Evolutionary conservation across 2,888 invertebrate species (phyloP).

Genomic region (Amphimallon solstitiale): DNA sequence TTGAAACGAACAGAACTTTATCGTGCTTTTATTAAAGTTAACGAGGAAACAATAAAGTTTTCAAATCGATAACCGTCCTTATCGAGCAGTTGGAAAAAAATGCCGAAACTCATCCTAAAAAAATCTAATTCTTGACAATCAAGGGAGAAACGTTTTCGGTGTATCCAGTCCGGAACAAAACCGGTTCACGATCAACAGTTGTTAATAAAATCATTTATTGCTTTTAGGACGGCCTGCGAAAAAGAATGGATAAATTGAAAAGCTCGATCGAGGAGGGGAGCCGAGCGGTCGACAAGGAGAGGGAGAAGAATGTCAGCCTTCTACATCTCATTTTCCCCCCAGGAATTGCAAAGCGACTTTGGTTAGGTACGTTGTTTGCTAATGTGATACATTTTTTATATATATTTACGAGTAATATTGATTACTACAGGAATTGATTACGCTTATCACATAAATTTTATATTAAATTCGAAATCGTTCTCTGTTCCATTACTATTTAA

Average conservation of each 20-base stretch:
- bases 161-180: neutral
- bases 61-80: neutral
- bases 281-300: constrained; percentile 89
- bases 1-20: too few species aligned
- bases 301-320: constrained; percentile 94
- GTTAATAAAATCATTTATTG: constrained; percentile 38
- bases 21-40: neutral
- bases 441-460: too few species aligned
- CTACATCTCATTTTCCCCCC: constrained; percentile 95
- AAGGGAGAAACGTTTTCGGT: constrained; percentile 15
- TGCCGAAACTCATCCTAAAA: neutral
- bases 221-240: constrained; percentile 82
- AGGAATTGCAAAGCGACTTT: constrained; percentile 91
- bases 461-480: too few species aligned
- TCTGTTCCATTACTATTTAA: too few species aligned
- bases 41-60: neutral
- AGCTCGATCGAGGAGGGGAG: constrained; percentile 94
- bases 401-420: neutral
- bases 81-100: neutral
- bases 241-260: constrained; percentile 94
- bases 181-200: constrained; percentile 11
- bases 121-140: constrained; percentile 10
- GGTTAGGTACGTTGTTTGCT: constrained; percentile 77
- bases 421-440: neutral
- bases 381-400: constrained; percentile 4